Conservation (phyloP, 92 coral and sea anemone species). For the Actinernus sp. region DNA sequence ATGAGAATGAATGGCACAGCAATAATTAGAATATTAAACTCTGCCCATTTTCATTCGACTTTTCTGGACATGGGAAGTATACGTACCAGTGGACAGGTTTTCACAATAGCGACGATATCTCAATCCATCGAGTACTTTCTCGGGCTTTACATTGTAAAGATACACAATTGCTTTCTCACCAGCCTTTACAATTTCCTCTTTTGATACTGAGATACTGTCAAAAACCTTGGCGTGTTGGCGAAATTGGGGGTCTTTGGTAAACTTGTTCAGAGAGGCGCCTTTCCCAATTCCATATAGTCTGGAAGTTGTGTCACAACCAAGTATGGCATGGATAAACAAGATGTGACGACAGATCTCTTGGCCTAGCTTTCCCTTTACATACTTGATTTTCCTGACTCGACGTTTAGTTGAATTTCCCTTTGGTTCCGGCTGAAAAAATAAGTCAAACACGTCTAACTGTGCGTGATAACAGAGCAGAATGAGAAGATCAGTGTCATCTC, state of each 20-base stretch:
- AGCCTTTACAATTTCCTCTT: slow-evolving; percentile 17
- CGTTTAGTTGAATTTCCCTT: slow-evolving; percentile 16
- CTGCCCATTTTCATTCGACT: too few species aligned
- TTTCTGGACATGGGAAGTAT: too few species aligned
- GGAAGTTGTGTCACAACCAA: slow-evolving; percentile 51
- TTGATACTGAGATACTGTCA: slow-evolving; percentile 1
- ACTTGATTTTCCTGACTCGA: too few species aligned
- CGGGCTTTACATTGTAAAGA: slow-evolving; percentile 47
- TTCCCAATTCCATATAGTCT: slow-evolving; percentile 26
- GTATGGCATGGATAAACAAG: slow-evolving; percentile 37
- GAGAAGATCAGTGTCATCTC: too few species aligned
- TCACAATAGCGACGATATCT: slow-evolving; percentile 36
- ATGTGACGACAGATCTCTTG: slow-evolving; percentile 18
- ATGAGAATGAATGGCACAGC: too few species aligned
- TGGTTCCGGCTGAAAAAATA: slow-evolving; percentile 26
- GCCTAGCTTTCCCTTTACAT: too few species aligned
- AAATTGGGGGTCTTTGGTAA: slow-evolving; percentile 13
- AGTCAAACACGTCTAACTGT: slow-evolving; percentile 42
- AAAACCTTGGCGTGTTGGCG: slow-evolving; percentile 57
- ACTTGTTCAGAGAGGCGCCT: slow-evolving; percentile 33
- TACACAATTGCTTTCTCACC: slow-evolving; percentile 56
- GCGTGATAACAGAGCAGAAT: too few species aligned
- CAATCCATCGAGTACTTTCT: slow-evolving; percentile 29
- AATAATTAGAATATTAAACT: too few species aligned
- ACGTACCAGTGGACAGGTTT: too few species aligned